Evolutionary conservation across 2,888 invertebrate genomes (phyloP), one percentile per base, ranked within the genome.

Genomic region (Nematopogon swammerdamellus): DNA sequence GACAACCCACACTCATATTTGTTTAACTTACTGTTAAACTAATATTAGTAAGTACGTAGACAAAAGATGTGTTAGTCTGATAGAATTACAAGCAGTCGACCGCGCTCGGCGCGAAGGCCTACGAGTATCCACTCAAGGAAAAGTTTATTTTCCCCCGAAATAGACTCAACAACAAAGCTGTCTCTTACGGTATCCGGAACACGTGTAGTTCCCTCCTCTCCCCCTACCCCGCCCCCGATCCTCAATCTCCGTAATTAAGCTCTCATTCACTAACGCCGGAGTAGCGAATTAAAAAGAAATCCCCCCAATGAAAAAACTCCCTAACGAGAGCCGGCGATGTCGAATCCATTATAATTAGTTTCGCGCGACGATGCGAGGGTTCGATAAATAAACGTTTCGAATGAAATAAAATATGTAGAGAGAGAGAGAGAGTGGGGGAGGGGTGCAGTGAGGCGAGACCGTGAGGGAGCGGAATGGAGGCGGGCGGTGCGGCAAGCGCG

Each of bases 331-430:
- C 36, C 11, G 36, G 11, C 36, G 8, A 8, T 14, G 36, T 36
- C 66, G 64, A 64, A 65, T 68, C 67, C 66, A 61, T 56, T 63
- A 67, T 75, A 74, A 75, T 77, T 75, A 75, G 74, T 70, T 73
- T 68, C 69, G 65, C 70, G 62, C 56, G 52, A 58, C 60, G 29
- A 19, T 25, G 30, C 47, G 29, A 20, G 58, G 66, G 65, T 65
- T 65, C 62, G 64, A 66, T 65, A 63, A 68, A 68, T 69, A 68
- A 67, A 65, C 64, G 45, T 36, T 36, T 14, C 36, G 14, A 36
- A 36, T 36, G 36, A 36, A 36, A 36, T 36, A 14, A 36, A 36
- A 36, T 14, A 36, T 14, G 36, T 36, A 8, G 36, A 4, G 11
- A 36, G 14, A 36, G 36, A 8, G 36, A 14, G 14, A 36, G 5